Base-by-base conservation (phyloP, 1,140 invertebrate species). In the Telenomus remus region DNA sequence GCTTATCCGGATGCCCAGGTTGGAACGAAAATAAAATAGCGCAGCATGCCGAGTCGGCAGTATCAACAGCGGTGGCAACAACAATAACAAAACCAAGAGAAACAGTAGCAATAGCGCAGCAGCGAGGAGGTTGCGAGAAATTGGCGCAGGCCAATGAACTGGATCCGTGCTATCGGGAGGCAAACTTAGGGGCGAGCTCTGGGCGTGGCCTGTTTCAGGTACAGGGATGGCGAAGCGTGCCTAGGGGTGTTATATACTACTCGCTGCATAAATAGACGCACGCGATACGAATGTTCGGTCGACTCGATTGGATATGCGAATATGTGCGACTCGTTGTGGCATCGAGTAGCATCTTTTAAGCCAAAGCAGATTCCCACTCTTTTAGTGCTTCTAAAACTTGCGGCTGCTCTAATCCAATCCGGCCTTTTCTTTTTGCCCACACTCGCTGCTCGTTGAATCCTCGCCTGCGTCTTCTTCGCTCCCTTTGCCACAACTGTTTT, bases 161-260 rank as follows among this genome's bases (percentile, higher is more conserved):
- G 80, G 64, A 79, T 83, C 70, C 59, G 53, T 59, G 72, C 61
- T 76, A 69, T 64, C 70, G 68, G 54, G 72, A 71, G 72, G 72
- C 64, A 77, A 80, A 78, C 80, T 79, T 79, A 77, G 79, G 73
- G 81, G 81, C 78, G 70, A 80, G 64, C 79, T 79, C 73, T 83
- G 83, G 84, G 83, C 82, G 83, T 85, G 82, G 82, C 73, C 46
- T 56, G 19, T 12, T 68, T 34, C 48, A 50, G 63, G 54, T 57
- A 70, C 35, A 63, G 56, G 74, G 66, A 71, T 78, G 75, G 68
- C 79, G 76, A 81, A 84, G 82, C 82, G 79, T 82, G 85, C 85
- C 84, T 77, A 82, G 78, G 85, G 86, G 83, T 87, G 82, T 86
- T 86, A 87, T 86, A 87, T 87, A 86, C 84, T 83, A 81, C 84